Evolutionary conservation across 1,140 invertebrate species (phyloP).

Genomic region (Tetragnatha versicolor): DNA sequence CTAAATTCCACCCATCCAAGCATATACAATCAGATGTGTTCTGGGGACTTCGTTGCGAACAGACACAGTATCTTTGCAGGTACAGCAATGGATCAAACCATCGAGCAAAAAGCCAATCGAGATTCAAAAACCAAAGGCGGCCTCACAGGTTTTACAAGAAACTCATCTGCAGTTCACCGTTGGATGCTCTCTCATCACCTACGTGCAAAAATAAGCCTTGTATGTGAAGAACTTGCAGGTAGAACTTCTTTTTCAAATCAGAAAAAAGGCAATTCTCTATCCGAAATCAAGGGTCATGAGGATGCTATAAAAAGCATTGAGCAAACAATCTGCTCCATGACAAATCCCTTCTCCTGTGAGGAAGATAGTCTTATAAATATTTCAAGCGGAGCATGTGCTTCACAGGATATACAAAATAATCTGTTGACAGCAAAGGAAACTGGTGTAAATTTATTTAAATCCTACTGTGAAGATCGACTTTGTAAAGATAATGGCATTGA

Average conservation of each 20-base stretch:
- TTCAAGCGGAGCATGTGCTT: background rate
- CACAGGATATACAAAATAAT: background rate
- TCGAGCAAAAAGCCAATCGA: constrained; percentile 53
- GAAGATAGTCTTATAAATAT: background rate
- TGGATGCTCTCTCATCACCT: constrained; percentile 6
- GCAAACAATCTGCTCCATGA: background rate
- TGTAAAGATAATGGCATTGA: background rate
- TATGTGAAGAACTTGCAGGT: background rate
- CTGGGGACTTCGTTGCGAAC: constrained; percentile 50
- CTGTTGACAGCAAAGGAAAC: background rate
- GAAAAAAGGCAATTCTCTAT: background rate
- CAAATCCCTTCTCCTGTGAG: background rate
- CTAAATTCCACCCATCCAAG: constrained; percentile 7
- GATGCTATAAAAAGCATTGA: background rate
- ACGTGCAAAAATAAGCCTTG: background rate
- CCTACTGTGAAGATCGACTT: background rate
- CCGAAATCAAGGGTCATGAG: background rate
- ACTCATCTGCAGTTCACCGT: constrained; percentile 8
- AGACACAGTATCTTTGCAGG: background rate
- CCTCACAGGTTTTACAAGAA: background rate
- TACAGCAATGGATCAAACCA: constrained; percentile 46
- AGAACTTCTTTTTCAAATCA: background rate
- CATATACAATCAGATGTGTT: background rate
- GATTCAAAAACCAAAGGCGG: constrained; percentile 48
- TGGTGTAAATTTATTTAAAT: background rate